Evolutionary conservation across 2,888 invertebrate genomes (phyloP).

Genomic region (Synergus laeviventris): DNA sequence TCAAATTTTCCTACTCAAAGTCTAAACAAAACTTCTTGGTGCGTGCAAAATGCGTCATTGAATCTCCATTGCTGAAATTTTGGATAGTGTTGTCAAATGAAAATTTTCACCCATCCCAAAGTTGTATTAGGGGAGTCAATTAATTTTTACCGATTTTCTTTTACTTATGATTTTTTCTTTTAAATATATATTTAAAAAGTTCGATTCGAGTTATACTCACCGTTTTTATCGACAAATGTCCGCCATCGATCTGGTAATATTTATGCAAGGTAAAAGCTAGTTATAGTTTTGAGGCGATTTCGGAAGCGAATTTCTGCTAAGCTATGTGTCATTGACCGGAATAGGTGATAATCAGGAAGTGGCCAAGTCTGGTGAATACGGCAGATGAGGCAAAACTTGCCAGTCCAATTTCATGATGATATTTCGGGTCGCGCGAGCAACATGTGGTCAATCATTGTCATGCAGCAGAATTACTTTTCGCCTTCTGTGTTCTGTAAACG

Average conservation of each 20-base stretch:
- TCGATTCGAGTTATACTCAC: background rate
- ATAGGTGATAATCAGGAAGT: conserved; percentile 53
- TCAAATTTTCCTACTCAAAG: background rate
- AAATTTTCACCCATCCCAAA: background rate
- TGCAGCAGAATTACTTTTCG: conserved; percentile 50
- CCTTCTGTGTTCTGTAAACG: background rate
- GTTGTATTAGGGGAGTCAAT: no score
- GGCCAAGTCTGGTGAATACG: conserved; percentile 48
- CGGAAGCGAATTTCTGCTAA: conserved; percentile 41
- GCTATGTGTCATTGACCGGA: conserved; percentile 49
- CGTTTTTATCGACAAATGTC: background rate
- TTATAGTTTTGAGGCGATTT: conserved; percentile 46
- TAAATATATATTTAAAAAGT: no score
- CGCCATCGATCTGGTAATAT: background rate
- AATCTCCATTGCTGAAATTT: no score
- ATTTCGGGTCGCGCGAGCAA: conserved; percentile 44
- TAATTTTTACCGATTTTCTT: no score
- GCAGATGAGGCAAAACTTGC: conserved; percentile 52
- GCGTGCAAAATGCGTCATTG: no score
- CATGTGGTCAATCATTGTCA: conserved; percentile 49
- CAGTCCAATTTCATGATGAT: conserved; percentile 46
- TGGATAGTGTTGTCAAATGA: no score
- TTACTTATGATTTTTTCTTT: no score
- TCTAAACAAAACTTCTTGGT: background rate
- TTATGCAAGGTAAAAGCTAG: background rate